Evolutionary conservation across 2,113 vertebrate species (phyloP).

Genomic region (Reinhardtius hippoglossoides): DNA sequence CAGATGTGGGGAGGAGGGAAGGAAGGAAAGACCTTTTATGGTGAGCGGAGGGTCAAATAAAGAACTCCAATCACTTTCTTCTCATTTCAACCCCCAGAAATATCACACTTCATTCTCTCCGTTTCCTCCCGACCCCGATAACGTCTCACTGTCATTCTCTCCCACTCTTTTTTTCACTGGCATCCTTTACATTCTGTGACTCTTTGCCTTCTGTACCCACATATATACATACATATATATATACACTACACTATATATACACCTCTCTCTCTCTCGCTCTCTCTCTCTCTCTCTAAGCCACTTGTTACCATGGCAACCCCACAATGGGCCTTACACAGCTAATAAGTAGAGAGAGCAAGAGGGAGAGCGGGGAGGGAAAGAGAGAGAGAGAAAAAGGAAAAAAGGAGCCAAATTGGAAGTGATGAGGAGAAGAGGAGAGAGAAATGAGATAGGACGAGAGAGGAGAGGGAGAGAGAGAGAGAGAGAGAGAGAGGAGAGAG

Average conservation of each 20-base stretch:
- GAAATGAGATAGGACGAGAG: too few species aligned
- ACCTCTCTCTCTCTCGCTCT: neutral
- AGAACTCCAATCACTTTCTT: slow-evolving; percentile 38
- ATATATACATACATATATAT: slow-evolving; percentile 46
- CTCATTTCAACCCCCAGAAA: slow-evolving; percentile 58
- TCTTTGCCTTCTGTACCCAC: slow-evolving; percentile 66
- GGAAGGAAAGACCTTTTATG: slow-evolving; percentile 68
- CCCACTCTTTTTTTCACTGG: slow-evolving; percentile 54
- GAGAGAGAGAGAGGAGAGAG: slow-evolving; percentile 11
- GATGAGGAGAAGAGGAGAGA: slow-evolving; percentile 20
- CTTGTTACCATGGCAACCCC: slow-evolving; percentile 83
- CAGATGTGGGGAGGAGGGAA: slow-evolving; percentile 24
- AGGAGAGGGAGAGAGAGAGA: slow-evolving; percentile 10
- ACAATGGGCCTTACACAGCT: slow-evolving; percentile 80
- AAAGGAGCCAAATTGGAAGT: too few species aligned
- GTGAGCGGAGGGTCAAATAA: slow-evolving; percentile 20
- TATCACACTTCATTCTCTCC: slow-evolving; percentile 56
- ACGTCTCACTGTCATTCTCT: slow-evolving; percentile 39
- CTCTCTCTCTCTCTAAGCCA: slow-evolving; percentile 51
- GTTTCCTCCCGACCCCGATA: slow-evolving; percentile 18
- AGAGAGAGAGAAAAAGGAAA: slow-evolving; percentile 19
- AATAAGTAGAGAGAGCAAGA: slow-evolving; percentile 73
- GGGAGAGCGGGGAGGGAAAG: slow-evolving; percentile 32
- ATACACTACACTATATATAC: slow-evolving; percentile 20
- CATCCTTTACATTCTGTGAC: slow-evolving; percentile 69